A percentile compares a stretch with the other conserved stretches of the same genome.
These are phyloP conservation scores for Erythrolamprus reginae DNA, from an alignment of 2,113 vertebrate genomes.

Conservation along the genomic window DNA sequence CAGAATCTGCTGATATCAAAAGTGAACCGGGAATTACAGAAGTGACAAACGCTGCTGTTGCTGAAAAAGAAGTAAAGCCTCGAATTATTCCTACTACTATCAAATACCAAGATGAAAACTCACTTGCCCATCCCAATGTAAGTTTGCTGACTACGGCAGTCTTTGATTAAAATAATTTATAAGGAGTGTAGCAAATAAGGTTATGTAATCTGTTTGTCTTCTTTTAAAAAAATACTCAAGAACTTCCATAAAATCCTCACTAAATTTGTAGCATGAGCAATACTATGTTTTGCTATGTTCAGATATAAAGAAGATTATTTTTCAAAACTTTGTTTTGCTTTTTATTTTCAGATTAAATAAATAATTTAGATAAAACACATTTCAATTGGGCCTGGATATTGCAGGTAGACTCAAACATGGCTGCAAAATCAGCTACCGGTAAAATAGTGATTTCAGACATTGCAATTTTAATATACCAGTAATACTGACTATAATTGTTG, in stretches of 20 bases:
- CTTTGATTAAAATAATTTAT: background rate
- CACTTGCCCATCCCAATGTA: constrained; percentile 89
- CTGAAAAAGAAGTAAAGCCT: constrained; percentile 67
- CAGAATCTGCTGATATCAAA: constrained; percentile 58
- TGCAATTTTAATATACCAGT: background rate
- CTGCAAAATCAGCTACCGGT: background rate
- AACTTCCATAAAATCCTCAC: background rate
- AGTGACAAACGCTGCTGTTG: constrained; percentile 30
- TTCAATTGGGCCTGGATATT: background rate
- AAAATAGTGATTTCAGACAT: background rate
- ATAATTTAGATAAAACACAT: background rate
- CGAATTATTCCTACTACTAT: constrained; percentile 79
- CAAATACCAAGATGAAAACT: constrained; percentile 87
- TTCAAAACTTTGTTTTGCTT: background rate
- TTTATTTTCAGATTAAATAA: background rate
- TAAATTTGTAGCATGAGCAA: background rate
- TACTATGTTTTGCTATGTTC: background rate
- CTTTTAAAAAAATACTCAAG: background rate
- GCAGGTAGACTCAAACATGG: background rate
- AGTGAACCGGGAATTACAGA: constrained; percentile 52
- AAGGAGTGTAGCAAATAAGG: background rate
- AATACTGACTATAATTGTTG: background rate
- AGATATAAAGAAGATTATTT: background rate
- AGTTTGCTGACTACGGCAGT: constrained; percentile 47
- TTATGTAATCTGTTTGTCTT: fast-evolving